Evolutionary conservation across 2,888 invertebrate genomes (phyloP), one percentile per base, ranked within the genome.

Genomic region (Coenonympha glycerion): DNA sequence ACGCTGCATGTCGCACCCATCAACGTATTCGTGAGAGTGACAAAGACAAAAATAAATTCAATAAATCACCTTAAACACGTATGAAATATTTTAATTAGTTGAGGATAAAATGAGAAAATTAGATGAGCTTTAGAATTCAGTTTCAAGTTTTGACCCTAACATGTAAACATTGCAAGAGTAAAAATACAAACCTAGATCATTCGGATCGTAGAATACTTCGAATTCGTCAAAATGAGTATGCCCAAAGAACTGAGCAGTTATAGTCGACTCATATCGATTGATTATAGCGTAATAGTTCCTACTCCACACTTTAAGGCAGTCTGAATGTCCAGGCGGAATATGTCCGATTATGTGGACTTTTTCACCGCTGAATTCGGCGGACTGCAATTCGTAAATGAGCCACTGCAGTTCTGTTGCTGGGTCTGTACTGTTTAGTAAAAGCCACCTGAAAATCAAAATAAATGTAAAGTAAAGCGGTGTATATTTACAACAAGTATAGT

Each of bases 311-410:
- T 96, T 96, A 26, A 98, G 81, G 68, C 98, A 98, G 74, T 97
- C 97, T 0, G 94, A 92, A 69, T 95, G 95, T 2, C 98, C 97
- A 0, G 98, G 98, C 0, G 97, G 97, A 64, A 98, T 97, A 73
- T 99, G 99, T 0, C 97, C 97, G 47, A 99, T 94, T n/a, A 99
- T 93, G 69, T 98, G 98, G 8, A 98, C 98, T 77, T 98, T 97
- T 76, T 97, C 97, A 9, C 93, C 94, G 60, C 93, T 95, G 73
- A 95, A 93, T 79, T 98, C 98, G 0, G 98, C 97, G 8, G 95
- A 93, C 71, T 97, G 97, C 8, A 99, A 85, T 73, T 97, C 96
- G 64, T 95, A 94, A 55, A 98, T 95, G 47, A 99, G 90, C 98
- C 98, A 99, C 64, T 96, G 95, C 15, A 99, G 86, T 72, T 98